phyloP scores from a whole-genome alignment of 2,888 invertebrate species.

The Drosophila flavopinicola region DNA sequence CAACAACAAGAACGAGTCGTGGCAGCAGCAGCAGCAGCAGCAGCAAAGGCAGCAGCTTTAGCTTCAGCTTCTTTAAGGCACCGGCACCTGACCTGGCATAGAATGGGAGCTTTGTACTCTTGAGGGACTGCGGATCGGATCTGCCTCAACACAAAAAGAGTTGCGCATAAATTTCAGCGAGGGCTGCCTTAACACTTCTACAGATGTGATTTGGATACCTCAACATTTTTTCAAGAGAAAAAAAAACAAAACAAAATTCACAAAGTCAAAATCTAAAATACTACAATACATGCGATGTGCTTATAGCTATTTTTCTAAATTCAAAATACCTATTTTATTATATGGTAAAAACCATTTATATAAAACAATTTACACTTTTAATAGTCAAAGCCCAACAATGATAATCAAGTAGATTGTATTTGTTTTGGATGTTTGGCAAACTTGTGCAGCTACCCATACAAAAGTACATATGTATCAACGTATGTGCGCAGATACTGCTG shows the following conservation, averaged over 20 bases:
- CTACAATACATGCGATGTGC: too few species aligned
- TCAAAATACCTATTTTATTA: too few species aligned
- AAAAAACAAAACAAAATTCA: too few species aligned
- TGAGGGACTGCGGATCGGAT: constrained; percentile 17
- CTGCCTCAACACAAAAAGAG: constrained; percentile 28
- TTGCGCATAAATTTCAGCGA: constrained; percentile 36
- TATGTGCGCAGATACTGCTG: constrained; percentile 18
- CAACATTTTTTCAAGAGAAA: too few species aligned
- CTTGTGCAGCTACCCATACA: not conserved
- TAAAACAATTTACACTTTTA: too few species aligned
- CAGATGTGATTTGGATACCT: too few species aligned
- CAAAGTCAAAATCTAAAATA: too few species aligned
- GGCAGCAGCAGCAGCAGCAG: constrained; percentile 19
- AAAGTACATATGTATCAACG: not conserved
- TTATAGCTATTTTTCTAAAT: too few species aligned
- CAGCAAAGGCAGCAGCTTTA: constrained; percentile 38
- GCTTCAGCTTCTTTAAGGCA: constrained; percentile 44
- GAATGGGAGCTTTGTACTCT: constrained; percentile 46
- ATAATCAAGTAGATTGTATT: too few species aligned
- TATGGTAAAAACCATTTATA: too few species aligned
- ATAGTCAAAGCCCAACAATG: too few species aligned
- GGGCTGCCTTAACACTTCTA: constrained; percentile 9
- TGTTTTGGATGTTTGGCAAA: not conserved
- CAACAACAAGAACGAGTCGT: constrained; percentile 22
- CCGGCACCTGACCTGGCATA: constrained; percentile 56